phyloP scores from a whole-genome alignment of 2,888 invertebrate genomes.

The Polyommatus iphigenia region DNA sequence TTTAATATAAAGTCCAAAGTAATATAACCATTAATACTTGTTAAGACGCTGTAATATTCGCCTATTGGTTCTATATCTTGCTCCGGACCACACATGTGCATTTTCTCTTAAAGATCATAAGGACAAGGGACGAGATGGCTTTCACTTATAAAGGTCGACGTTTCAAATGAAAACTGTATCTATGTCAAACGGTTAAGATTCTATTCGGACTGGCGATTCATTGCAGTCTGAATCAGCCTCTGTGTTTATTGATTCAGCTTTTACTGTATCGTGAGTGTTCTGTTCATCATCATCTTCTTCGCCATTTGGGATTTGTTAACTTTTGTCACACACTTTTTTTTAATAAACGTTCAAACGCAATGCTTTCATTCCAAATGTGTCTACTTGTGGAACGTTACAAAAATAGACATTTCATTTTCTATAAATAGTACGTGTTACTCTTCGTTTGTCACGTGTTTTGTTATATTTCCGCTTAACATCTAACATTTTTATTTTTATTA shows the following conservation, averaged over 20 bases:
- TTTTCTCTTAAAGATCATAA: constrained; percentile 71
- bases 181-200: constrained; percentile 54
- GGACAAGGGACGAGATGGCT: constrained; percentile 65
- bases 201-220: constrained; percentile 50
- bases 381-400: background rate
- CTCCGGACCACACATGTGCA: constrained; percentile 51
- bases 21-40: background rate
- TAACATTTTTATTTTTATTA: background rate
- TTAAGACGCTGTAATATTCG: background rate
- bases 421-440: background rate
- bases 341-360: background rate
- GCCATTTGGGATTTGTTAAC: background rate
- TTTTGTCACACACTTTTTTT: background rate
- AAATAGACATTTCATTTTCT: constrained; percentile 14
- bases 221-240: constrained; percentile 57
- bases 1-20: background rate
- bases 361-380: background rate
- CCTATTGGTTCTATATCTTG: background rate
- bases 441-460: background rate
- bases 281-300: constrained; percentile 31
- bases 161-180: constrained; percentile 51
- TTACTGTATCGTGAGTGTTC: constrained; percentile 47
- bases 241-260: constrained; percentile 67
- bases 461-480: background rate
- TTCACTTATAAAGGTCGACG: constrained; percentile 61